Base-by-base conservation (phyloP, 2,113 vertebrate species). In the Muntiacus reevesi region DNA sequence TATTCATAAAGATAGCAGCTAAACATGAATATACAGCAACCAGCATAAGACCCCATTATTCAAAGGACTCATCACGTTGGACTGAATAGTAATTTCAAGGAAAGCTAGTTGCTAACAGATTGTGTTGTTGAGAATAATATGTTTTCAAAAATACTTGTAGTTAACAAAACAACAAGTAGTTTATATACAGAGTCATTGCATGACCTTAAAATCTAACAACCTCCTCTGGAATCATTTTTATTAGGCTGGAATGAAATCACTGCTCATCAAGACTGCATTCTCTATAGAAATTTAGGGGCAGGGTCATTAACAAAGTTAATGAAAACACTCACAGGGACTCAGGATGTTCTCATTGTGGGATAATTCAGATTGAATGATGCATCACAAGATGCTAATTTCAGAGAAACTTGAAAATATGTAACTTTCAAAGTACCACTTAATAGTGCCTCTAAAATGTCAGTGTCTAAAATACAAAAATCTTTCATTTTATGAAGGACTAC, bases 221-320 rank as follows among this genome's bases (percentile, higher is more conserved):
- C 28, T 96, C 60, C 8, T 62, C 30, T 57, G 15, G 40, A 88
- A 79, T 59, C 9, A 21, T 23, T 57, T 95, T 88, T 71, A n/a
- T n/a, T 36, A 76, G 17, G 74, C 5, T 1, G 3, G 43, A 87
- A 47, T 93, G 91, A 95, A 90, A 81, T 93, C 83, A n/a, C 86
- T 54, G 50, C 27, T 86, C 85, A 71, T 71, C 78, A 54, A 25
- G 33, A 55, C 16, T 1, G 6, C 7, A 76, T 55, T 83, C 33
- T 91, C 50, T 7, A 57, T n/a, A 55, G 95, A 89, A 45, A 95
- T 79, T 40, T n/a, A 89, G 83, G 89, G 86, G 7, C 83, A 86
- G 74, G 19, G 67, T 93, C 87, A 71, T 89, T 93, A 96, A 87
- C 95, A 96, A 91, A 95, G 87, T 93, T 89, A 95, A 93, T 93